Evolutionary conservation across 1,140 invertebrate genomes (phyloP).

Genomic region (Drosophila kepulauana): DNA sequence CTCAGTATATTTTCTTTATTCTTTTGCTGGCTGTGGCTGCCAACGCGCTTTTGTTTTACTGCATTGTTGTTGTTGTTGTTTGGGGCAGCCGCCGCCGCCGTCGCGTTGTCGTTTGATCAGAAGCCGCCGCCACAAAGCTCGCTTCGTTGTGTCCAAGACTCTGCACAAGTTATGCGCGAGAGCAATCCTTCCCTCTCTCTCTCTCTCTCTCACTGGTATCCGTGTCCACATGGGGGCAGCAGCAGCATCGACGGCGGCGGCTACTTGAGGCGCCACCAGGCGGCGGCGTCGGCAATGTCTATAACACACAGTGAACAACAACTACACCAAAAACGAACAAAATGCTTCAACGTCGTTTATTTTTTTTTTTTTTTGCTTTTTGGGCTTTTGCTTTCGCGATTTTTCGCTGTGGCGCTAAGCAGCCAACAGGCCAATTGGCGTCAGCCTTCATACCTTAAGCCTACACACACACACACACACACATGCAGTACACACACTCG

Average conservation of each 20-base stretch:
- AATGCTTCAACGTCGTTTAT: slow-evolving; percentile 25
- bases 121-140: slow-evolving; percentile 63
- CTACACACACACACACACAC: slow-evolving; percentile 17
- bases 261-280: slow-evolving; percentile 79
- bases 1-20: slow-evolving; percentile 12
- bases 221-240: slow-evolving; percentile 45
- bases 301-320: slow-evolving; percentile 38
- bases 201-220: slow-evolving; percentile 7
- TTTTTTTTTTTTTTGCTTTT: slow-evolving; percentile 23
- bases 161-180: slow-evolving; percentile 43
- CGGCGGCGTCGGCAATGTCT: slow-evolving; percentile 53
- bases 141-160: slow-evolving; percentile 34
- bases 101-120: slow-evolving; percentile 65
- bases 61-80: slow-evolving; percentile 50
- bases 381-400: slow-evolving; percentile 46
- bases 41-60: slow-evolving; percentile 79
- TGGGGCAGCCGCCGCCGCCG: slow-evolving; percentile 47
- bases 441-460: slow-evolving; percentile 72
- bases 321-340: slow-evolving; percentile 21
- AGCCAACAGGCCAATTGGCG: slow-evolving; percentile 78
- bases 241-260: slow-evolving; percentile 29
- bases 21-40: slow-evolving; percentile 50
- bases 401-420: slow-evolving; percentile 35
- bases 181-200: slow-evolving; percentile 13
- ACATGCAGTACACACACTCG: background rate